Percentiles rank a stretch among this genome's conserved stretches.
Conservation (phyloP, 2,888 invertebrate species). For the Drosophila austrosaltans region DNA sequence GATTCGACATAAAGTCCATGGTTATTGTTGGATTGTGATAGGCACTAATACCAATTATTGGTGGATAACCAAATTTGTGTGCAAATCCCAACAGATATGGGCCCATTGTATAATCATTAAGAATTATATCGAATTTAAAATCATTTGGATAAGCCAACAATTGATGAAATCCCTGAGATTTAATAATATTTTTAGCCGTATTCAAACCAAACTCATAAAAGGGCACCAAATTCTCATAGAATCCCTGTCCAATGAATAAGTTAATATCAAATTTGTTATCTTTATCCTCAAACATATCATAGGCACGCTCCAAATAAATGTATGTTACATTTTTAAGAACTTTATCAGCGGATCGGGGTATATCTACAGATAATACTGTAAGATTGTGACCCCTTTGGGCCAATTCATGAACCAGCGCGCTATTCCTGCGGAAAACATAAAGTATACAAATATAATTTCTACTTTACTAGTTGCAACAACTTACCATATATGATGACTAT, state of each 20-base stretch:
- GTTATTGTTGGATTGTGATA: background rate
- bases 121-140: background rate
- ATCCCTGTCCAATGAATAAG: background rate
- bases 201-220: background rate
- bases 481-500: background rate
- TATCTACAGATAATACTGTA: background rate
- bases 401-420: background rate
- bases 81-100: background rate
- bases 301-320: background rate
- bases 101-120: constrained; percentile 1
- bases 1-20: background rate
- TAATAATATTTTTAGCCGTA: background rate
- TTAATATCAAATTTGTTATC: background rate
- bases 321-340: background rate
- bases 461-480: background rate
- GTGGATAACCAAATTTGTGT: background rate
- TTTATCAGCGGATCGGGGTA: background rate
- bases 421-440: background rate
- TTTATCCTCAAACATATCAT: background rate
- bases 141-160: background rate
- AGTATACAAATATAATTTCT: background rate
- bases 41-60: background rate
- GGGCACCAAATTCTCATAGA: background rate
- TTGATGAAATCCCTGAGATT: background rate
- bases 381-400: background rate